These are phyloP conservation scores for Atherinosoma microstoma DNA, from an alignment of 2,797 vertebrate genomes.

Conservation along the genomic window DNA sequence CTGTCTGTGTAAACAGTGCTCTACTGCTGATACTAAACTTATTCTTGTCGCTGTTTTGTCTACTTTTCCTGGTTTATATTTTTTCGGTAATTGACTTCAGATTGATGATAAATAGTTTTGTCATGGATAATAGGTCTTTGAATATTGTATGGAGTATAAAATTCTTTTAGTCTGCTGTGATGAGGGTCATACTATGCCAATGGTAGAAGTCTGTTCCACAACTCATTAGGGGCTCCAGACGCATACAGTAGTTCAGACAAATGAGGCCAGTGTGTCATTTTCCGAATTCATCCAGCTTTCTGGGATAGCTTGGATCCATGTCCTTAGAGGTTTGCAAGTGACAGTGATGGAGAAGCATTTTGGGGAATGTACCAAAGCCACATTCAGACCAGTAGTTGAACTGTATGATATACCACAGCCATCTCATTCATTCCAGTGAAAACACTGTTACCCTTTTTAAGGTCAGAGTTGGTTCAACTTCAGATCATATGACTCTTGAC, in stretches of 20 bases:
- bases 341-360: conserved; percentile 28
- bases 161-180: conserved; percentile 37
- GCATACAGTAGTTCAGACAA: conserved; percentile 60
- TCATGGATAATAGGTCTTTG: conserved; percentile 23
- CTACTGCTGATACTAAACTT: conserved; percentile 25
- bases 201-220: conserved; percentile 48
- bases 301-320: conserved; percentile 45
- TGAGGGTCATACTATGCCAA: conserved; percentile 46
- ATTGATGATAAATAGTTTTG: conserved; percentile 26
- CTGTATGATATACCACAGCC: conserved; percentile 14
- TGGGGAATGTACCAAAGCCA: conserved; percentile 14
- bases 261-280: conserved; percentile 71
- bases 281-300: conserved; percentile 52
- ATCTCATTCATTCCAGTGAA: conserved; percentile 14
- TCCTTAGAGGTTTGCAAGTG: conserved; percentile 40
- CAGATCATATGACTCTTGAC: background rate
- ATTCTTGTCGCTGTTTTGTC: conserved; percentile 48
- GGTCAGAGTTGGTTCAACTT: background rate
- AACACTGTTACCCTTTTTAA: background rate
- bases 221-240: conserved; percentile 53
- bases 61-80: conserved; percentile 33
- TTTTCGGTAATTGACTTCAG: conserved; percentile 38
- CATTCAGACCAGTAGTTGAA: background rate
- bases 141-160: conserved; percentile 18
- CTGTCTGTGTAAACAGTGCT: conserved; percentile 47